Evolutionary conservation across 2,113 vertebrate genomes (phyloP).

Genomic region (Epinephelus lanceolatus): DNA sequence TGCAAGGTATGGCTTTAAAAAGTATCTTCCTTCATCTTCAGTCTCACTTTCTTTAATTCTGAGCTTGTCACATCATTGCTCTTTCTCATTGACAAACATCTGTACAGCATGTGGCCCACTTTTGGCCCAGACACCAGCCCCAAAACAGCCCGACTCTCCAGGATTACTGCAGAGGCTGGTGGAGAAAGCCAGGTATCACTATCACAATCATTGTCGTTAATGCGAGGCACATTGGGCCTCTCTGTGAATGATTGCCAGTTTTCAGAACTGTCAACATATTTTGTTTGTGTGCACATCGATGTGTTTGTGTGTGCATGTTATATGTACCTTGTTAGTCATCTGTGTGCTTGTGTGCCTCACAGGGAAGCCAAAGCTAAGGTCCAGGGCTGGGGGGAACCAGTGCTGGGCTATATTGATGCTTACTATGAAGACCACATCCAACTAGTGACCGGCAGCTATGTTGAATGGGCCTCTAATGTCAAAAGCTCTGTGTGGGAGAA

Average conservation of each 20-base stretch:
- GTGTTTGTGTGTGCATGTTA: slow-evolving; percentile 1
- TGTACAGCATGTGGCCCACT: slow-evolving; percentile 60
- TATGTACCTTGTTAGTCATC: not conserved
- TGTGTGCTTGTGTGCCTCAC: slow-evolving; percentile 19
- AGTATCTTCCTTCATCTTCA: not conserved
- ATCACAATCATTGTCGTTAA: not conserved
- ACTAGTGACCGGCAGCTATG: slow-evolving; percentile 55
- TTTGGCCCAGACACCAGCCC: slow-evolving; percentile 12
- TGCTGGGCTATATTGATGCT: slow-evolving; percentile 28
- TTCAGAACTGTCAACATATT: slow-evolving; percentile 10
- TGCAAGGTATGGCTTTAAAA: slow-evolving; percentile 71
- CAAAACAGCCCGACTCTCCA: slow-evolving; percentile 13
- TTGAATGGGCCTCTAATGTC: slow-evolving; percentile 65
- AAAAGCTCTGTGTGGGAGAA: slow-evolving; percentile 57
- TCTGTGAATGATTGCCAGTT: not conserved
- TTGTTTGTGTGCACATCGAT: not conserved
- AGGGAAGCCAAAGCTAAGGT: slow-evolving; percentile 61
- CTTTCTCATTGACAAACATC: slow-evolving; percentile 26
- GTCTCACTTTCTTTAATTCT: not conserved
- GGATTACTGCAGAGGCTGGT: slow-evolving; percentile 60
- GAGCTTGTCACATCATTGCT: not conserved
- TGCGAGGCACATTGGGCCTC: not conserved
- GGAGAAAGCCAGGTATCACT: slow-evolving; percentile 64
- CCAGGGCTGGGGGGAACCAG: not conserved
- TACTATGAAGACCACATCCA: slow-evolving; percentile 83